Evolutionary conservation across 2,113 vertebrate genomes (phyloP).

Genomic region (Delphinapterus leucas): DNA sequence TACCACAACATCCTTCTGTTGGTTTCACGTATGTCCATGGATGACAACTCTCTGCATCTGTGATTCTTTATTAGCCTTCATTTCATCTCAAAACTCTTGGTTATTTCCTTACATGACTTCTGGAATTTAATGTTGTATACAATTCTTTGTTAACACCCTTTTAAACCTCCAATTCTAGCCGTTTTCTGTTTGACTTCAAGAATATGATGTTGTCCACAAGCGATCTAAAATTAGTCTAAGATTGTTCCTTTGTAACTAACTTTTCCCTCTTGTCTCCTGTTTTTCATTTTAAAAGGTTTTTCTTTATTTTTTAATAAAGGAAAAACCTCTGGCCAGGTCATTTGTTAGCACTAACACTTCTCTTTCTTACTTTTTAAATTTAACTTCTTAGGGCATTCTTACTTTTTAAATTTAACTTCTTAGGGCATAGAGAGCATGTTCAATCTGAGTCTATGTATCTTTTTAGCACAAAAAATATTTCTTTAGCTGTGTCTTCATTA

Average conservation of each 20-base stretch:
- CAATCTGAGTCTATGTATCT: neutral
- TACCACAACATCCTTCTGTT: neutral
- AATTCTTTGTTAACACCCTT: neutral
- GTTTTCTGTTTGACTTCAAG: neutral
- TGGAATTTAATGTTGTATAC: neutral
- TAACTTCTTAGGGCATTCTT: neutral
- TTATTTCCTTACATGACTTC: neutral
- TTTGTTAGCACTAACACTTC: neutral
- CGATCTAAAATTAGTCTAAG: neutral
- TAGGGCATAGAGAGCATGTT: neutral
- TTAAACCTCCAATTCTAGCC: neutral
- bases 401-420: neutral
- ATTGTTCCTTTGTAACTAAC: neutral
- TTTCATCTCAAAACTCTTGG: neutral
- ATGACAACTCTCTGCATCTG: neutral
- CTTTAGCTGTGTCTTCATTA: neutral
- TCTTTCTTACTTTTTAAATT: neutral
- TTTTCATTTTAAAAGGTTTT: constrained; percentile 7
- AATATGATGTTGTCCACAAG: neutral
- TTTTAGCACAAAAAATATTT: neutral
- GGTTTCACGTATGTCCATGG: neutral
- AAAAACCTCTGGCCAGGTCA: neutral
- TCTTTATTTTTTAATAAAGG: neutral
- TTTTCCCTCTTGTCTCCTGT: neutral
- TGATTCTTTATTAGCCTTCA: neutral